Conservation (phyloP, 64 coral and sea anemone genomes). For the Stichodactyla helianthus region DNA sequence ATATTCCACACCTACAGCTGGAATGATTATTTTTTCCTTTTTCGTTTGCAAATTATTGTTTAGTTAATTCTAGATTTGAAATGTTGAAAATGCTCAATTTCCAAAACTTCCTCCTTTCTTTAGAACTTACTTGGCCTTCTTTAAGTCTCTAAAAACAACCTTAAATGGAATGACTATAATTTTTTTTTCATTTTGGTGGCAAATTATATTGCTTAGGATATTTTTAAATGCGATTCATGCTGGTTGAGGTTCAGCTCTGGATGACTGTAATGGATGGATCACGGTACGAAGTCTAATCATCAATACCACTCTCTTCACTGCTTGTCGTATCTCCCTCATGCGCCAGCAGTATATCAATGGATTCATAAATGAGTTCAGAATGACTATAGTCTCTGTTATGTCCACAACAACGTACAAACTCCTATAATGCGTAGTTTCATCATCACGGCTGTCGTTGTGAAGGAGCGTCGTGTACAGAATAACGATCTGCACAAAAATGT, state of each 20-base stretch:
- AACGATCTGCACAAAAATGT: not conserved
- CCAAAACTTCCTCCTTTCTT: too few relatives aligned
- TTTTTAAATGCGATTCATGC: not conserved
- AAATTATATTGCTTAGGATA: not conserved
- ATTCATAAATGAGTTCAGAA: slow-evolving; percentile 9
- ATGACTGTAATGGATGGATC: not conserved
- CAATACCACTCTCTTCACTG: not conserved
- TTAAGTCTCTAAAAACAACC: too few relatives aligned
- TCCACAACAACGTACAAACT: not conserved
- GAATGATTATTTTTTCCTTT: too few relatives aligned
- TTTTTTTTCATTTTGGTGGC: too few relatives aligned
- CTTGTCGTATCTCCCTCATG: slow-evolving; percentile 32
- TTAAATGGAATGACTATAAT: too few relatives aligned
- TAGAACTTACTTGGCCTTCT: too few relatives aligned
- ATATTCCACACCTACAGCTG: too few relatives aligned
- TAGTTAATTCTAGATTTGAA: too few relatives aligned
- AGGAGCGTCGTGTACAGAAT: not conserved
- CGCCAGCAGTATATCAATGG: slow-evolving; percentile 39
- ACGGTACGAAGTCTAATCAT: not conserved
- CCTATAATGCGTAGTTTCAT: not conserved
- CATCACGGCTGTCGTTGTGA: too few relatives aligned
- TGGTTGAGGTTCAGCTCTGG: not conserved
- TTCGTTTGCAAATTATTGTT: too few relatives aligned
- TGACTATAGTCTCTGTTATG: slow-evolving; percentile 8
- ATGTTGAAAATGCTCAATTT: too few relatives aligned